Base-by-base conservation (phyloP, 2,888 invertebrate genomes). In the Serrognathus titanus region DNA sequence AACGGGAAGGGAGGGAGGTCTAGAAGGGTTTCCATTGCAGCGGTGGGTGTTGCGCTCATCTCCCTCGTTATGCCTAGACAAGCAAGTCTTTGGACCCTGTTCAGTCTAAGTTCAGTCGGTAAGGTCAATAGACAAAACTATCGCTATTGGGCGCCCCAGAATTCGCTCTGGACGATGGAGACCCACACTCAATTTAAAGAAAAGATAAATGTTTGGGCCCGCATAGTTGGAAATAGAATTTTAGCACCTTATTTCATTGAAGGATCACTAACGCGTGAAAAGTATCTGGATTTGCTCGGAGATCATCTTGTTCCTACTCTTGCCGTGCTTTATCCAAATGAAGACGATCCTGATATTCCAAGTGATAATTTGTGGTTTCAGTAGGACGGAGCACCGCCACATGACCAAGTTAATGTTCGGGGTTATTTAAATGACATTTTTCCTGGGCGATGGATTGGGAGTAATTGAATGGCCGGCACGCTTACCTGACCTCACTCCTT, bases 311-410 rank as follows among this genome's bases (percentile, higher is more conserved):
- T 43, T 43, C 43, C 13, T 11, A 13, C 43, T 11, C 43, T 41
- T 41, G n/a, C n/a, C 7, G n/a, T n/a, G 41, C 41, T 43, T 3
- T 16, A 16, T 16, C 16, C 16, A 16, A 16, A 16, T 16, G 16
- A 16, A 16, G 16, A 16, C 16, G 16, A 16, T 16, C 16, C 16
- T 16, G 2, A 16, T 16, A 2, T 16, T 16, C 16, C 16, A 16
- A 16, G 16, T 16, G 16, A 2, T 16, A 16, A 16, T 16, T 43
- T 60, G 8, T 60, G 62, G 58, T 56, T 51, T 24, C 58, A 60
- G 50, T 57, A 60, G 41, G 60, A 62, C 53, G 57, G 57, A 38
- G 55, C 55, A 45, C 58, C 58, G 8, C 53, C 58, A 40, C 57
- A 59, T 48, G 57, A 57, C 45, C 31, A 45, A 36, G 20, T 39